Evolutionary conservation across 2,888 invertebrate species (phyloP).

Genomic region (Melinopterus prodromus): DNA sequence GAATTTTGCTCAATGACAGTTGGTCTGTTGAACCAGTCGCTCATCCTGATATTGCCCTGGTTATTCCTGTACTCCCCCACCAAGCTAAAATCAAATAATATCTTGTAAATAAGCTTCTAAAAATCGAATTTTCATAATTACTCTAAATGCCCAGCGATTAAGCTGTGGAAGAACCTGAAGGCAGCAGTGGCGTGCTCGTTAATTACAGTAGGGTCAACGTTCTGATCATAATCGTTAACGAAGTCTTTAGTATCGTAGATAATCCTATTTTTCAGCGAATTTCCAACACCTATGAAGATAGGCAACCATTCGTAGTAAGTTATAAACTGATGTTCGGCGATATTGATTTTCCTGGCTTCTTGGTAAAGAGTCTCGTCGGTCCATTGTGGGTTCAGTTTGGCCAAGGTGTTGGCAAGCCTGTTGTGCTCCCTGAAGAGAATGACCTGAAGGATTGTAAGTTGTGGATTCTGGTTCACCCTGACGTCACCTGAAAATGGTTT

Average conservation of each 20-base stretch:
- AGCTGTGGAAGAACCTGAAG: slow-evolving; percentile 77
- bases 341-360: slow-evolving; percentile 74
- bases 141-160: slow-evolving; percentile 75
- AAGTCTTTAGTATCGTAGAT: slow-evolving; percentile 68
- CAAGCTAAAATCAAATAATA: slow-evolving; percentile 60
- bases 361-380: slow-evolving; percentile 77
- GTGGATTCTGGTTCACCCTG: slow-evolving; percentile 77
- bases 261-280: slow-evolving; percentile 69
- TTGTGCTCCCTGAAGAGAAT: slow-evolving; percentile 78
- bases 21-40: slow-evolving; percentile 77
- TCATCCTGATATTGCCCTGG: slow-evolving; percentile 68
- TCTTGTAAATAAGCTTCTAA: slow-evolving; percentile 14
- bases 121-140: slow-evolving; percentile 58
- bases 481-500: slow-evolving; percentile 66
- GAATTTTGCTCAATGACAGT: slow-evolving; percentile 69
- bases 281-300: slow-evolving; percentile 73
- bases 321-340: slow-evolving; percentile 76
- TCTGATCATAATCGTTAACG: slow-evolving; percentile 73
- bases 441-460: slow-evolving; percentile 74
- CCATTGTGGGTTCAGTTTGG: slow-evolving; percentile 77
- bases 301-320: slow-evolving; percentile 82
- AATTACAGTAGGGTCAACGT: slow-evolving; percentile 70
- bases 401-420: slow-evolving; percentile 69
- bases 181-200: slow-evolving; percentile 78
- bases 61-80: slow-evolving; percentile 66